phyloP scores from a whole-genome alignment of 2,888 invertebrate species.

The Tholera decimalis region DNA sequence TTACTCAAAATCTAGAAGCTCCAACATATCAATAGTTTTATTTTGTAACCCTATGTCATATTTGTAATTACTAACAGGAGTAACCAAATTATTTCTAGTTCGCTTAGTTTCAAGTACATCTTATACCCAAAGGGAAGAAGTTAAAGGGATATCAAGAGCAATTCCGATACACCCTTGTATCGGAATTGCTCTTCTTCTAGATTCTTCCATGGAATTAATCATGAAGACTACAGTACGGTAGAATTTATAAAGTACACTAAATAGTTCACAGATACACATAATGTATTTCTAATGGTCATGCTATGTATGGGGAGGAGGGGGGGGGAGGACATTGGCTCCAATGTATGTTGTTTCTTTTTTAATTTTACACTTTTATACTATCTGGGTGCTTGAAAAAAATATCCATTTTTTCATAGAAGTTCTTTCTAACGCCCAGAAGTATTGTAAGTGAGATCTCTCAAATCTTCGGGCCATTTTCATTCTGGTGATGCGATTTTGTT shows the following conservation, averaged over 20 bases:
- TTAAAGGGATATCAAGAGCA: slow-evolving; percentile 21
- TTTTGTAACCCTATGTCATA: too few species aligned
- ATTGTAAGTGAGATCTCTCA: not conserved
- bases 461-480: not conserved
- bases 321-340: slow-evolving; percentile 56
- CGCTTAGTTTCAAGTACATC: slow-evolving; percentile 16
- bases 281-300: slow-evolving; percentile 72
- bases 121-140: slow-evolving; percentile 12
- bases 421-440: not conserved
- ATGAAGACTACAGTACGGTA: slow-evolving; percentile 53
- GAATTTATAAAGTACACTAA: slow-evolving; percentile 45
- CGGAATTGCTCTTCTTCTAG: too few species aligned
- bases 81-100: slow-evolving; percentile 17
- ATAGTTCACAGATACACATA: slow-evolving; percentile 61
- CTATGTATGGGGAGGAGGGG: slow-evolving; percentile 66
- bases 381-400: not conserved
- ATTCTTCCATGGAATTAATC: slow-evolving; percentile 42
- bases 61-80: slow-evolving; percentile 8
- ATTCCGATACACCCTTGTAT: slow-evolving; percentile 28
- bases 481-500: too few species aligned
- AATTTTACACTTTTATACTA: not conserved
- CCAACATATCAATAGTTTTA: too few species aligned
- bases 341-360: not conserved
- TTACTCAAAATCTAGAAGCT: too few species aligned
- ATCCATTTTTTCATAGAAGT: not conserved